Percentiles rank a stretch among this genome's conserved stretches.
phyloP scores from a whole-genome alignment of 2,113 vertebrate genomes.

The Prietella phreatophila region DNA sequence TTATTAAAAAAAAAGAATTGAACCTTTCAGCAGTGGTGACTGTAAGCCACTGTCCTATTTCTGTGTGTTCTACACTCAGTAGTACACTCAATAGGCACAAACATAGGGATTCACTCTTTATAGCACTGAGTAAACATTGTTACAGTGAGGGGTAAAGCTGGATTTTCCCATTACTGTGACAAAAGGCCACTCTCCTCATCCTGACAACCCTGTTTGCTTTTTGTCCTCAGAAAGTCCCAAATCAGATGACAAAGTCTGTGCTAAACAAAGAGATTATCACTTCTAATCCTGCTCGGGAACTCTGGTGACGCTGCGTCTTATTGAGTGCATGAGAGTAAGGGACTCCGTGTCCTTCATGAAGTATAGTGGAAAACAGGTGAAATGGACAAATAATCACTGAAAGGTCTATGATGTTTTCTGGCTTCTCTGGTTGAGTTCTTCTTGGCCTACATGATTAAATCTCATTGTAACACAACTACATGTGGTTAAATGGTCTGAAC shows the following conservation, averaged over 20 bases:
- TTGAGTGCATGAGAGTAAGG: not conserved
- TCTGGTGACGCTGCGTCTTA: constrained; percentile 14
- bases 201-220: constrained; percentile 37
- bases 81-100: constrained; percentile 25
- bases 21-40: not conserved
- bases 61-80: constrained; percentile 21
- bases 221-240: constrained; percentile 49
- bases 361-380: not conserved
- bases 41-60: not conserved
- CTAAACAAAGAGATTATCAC: constrained; percentile 57
- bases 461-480: not conserved
- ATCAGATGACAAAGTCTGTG: constrained; percentile 53
- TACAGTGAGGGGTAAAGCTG: constrained; percentile 47
- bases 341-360: constrained; percentile 34
- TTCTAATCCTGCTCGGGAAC: constrained; percentile 49
- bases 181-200: constrained; percentile 48
- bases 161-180: constrained; percentile 50
- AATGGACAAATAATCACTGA: not conserved
- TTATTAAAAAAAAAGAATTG: not conserved
- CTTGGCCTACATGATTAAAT: not conserved
- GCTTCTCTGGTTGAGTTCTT: not conserved
- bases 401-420: not conserved
- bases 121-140: constrained; percentile 45
- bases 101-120: constrained; percentile 41
- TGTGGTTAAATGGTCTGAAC: not conserved